These are phyloP conservation scores for Puffinus mauretanicus DNA, from an alignment of 2,113 vertebrate species.

Conservation along the genomic window DNA sequence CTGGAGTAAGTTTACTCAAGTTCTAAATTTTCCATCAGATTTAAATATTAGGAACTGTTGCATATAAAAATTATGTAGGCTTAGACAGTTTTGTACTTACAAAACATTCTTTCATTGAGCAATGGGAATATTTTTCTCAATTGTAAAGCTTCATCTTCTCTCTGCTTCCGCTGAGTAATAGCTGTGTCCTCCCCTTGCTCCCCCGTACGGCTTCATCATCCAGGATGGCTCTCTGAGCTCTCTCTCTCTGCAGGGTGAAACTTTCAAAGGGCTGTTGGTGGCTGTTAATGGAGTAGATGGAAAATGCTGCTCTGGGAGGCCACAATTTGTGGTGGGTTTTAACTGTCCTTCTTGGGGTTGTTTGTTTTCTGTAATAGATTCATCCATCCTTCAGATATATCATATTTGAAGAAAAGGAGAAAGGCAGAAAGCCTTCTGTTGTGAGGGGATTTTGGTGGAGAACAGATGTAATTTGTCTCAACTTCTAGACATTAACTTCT, in stretches of 20 bases:
- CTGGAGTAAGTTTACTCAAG: neutral
- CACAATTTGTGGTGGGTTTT: neutral
- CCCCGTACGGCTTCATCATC: neutral
- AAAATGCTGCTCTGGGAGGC: neutral
- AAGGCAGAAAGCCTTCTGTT: neutral
- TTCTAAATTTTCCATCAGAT: neutral
- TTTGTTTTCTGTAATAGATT: neutral
- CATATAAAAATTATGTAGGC: neutral
- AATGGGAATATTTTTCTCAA: neutral
- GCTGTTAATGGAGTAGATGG: neutral
- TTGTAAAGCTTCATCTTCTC: neutral
- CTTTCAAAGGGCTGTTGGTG: neutral
- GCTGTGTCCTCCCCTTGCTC: neutral
- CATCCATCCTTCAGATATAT: neutral
- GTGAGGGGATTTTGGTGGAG: neutral
- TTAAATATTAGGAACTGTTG: neutral
- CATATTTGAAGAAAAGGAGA: neutral
- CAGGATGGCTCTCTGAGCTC: neutral
- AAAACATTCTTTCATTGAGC: neutral
- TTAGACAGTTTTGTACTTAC: neutral
- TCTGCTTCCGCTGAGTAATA: neutral
- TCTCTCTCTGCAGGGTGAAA: neutral
- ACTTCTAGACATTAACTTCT: neutral
- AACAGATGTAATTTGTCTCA: neutral
- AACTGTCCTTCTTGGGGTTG: neutral